phyloP scores from a whole-genome alignment of 2,113 vertebrate species.

The Alouatta palliata region DNA sequence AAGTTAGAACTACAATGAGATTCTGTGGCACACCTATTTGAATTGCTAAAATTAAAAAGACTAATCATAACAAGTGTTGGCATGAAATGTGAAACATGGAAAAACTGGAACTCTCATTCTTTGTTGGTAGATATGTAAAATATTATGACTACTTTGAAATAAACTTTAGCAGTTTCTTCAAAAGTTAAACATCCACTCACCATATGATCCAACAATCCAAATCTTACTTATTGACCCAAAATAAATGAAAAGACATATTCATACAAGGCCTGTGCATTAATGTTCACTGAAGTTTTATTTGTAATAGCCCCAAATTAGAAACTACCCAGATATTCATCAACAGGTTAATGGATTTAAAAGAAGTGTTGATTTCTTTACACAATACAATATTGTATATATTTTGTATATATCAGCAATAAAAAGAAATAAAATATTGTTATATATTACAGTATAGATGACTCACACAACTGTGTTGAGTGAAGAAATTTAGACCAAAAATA shows the following conservation, averaged over 20 bases:
- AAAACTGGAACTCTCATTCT: background rate
- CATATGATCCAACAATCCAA: background rate
- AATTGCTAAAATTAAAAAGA: background rate
- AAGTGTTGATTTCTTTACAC: background rate
- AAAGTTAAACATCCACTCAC: background rate
- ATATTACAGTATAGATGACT: background rate
- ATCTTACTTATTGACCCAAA: background rate
- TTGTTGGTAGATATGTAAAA: background rate
- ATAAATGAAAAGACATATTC: background rate
- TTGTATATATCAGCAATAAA: background rate
- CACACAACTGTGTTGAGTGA: background rate
- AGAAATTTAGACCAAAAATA: background rate
- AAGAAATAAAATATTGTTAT: background rate
- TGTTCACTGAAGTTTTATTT: background rate
- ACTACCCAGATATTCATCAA: background rate
- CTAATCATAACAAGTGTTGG: background rate
- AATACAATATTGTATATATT: background rate
- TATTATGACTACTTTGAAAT: background rate
- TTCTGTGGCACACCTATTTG: background rate
- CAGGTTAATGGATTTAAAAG: background rate
- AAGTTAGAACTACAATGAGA: background rate
- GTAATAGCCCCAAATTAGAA: background rate
- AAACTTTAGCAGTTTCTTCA: background rate
- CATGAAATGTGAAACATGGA: background rate
- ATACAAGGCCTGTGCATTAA: background rate